Evolutionary conservation across 2,888 invertebrate species (phyloP).

Genomic region (Invenusta paracnida): DNA sequence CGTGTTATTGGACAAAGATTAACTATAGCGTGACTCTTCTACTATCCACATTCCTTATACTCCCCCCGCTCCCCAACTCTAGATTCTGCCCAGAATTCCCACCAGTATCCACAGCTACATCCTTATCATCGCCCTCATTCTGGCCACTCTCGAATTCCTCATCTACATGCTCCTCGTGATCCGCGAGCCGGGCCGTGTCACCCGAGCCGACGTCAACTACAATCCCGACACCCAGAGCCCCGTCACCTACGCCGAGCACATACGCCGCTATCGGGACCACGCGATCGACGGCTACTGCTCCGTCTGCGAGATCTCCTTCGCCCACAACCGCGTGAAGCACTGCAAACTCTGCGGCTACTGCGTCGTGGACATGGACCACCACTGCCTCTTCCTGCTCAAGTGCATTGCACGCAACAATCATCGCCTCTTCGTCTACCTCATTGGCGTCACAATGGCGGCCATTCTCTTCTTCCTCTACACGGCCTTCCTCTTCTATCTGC

Average conservation of each 20-base stretch:
- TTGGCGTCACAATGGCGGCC: constrained; percentile 48
- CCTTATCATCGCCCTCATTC: neutral
- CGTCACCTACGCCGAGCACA: neutral
- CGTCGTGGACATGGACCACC: constrained; percentile 56
- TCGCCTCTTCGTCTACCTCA: constrained; percentile 54
- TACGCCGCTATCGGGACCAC: neutral
- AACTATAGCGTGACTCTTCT: too few species aligned
- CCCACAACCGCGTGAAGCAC: constrained; percentile 49
- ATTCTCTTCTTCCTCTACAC: constrained; percentile 51
- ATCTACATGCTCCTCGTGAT: neutral
- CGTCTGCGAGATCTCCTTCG: constrained; percentile 23
- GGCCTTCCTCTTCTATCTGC: constrained; percentile 45
- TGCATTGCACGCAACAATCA: constrained; percentile 57
- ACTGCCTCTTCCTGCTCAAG: constrained; percentile 57
- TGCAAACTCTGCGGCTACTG: constrained; percentile 57
- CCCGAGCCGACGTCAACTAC: neutral
- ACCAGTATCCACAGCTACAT: neutral
- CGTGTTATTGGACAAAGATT: too few species aligned
- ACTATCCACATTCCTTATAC: too few species aligned
- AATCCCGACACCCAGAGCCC: neutral
- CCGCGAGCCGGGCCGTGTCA: neutral
- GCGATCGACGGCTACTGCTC: constrained; percentile 20
- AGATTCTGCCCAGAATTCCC: neutral
- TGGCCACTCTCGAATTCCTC: neutral
- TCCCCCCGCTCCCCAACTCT: too few species aligned